phyloP scores from a whole-genome alignment of 30 jellyfish, hydroid and myxozoan genomes.

The Pelagia noctiluca region DNA sequence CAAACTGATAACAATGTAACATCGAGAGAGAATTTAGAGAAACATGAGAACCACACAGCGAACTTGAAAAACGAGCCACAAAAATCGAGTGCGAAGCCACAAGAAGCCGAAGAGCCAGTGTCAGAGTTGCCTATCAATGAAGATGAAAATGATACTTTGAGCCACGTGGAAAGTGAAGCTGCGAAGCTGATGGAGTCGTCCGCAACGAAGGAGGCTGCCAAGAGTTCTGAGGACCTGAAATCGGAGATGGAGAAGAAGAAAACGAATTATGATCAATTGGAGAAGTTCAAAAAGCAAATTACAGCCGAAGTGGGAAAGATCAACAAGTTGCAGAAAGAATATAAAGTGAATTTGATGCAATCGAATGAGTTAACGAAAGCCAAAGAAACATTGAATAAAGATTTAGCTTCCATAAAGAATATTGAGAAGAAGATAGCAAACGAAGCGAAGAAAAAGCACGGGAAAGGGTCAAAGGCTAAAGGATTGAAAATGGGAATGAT shows the following conservation, averaged over 20 bases:
- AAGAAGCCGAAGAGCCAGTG: not conserved
- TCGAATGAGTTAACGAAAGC: conserved; percentile 87
- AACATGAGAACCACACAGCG: not conserved
- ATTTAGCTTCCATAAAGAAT: conserved; percentile 81
- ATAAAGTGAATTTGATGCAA: conserved; percentile 66
- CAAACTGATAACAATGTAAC: not conserved
- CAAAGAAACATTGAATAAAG: conserved; percentile 75
- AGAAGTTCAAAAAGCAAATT: conserved; percentile 81
- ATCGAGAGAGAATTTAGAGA: not conserved
- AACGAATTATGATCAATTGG: conserved; percentile 64
- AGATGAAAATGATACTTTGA: not conserved
- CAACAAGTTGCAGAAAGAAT: conserved; percentile 80
- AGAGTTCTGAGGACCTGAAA: conserved; percentile 23
- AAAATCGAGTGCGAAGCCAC: not conserved
- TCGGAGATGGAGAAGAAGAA: conserved; percentile 10
- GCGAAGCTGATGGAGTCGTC: conserved; percentile 17
- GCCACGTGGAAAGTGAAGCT: no score
- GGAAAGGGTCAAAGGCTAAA: conserved; percentile 1
- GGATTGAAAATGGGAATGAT: not conserved
- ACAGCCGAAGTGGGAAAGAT: conserved; percentile 84
- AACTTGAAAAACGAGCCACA: conserved; percentile 1
- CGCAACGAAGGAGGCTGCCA: not conserved
- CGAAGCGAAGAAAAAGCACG: conserved; percentile 18
- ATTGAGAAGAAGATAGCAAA: conserved; percentile 72
- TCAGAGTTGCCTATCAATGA: not conserved